phyloP scores from a whole-genome alignment of 2,797 vertebrate genomes.

The Diplodus sargus region DNA sequence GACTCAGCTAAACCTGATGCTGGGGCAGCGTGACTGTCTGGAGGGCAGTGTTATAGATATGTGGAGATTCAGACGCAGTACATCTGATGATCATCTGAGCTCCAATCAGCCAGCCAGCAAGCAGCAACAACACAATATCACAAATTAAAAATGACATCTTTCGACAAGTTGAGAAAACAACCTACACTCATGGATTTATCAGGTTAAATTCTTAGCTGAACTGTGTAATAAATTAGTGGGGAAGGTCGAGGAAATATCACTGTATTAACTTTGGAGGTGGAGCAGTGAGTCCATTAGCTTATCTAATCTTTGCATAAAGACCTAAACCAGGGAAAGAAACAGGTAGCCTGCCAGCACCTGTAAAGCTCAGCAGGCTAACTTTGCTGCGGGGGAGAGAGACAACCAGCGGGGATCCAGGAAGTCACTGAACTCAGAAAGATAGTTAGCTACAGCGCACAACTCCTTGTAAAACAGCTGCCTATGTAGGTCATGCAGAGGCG shows the following conservation, averaged over 20 bases:
- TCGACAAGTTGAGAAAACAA: neutral
- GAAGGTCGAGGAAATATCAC: neutral
- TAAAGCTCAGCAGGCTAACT: neutral
- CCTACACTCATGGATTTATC: neutral
- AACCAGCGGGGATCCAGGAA: neutral
- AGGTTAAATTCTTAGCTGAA: neutral
- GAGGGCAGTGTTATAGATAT: conserved; percentile 27
- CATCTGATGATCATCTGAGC: neutral
- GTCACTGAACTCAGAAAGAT: neutral
- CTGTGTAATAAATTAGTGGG: neutral
- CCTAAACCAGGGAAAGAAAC: neutral
- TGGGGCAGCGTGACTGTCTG: conserved; percentile 24
- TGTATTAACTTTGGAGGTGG: neutral
- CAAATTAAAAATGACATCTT: conserved; percentile 6
- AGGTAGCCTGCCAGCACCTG: neutral
- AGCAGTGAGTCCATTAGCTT: neutral
- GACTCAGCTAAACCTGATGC: conserved; percentile 58
- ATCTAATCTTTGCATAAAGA: conserved; percentile 10
- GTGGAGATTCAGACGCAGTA: conserved; percentile 1
- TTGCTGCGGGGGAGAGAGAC: neutral
- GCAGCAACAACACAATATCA: neutral
- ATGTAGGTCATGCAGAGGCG: neutral
- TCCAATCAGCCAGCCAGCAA: neutral
- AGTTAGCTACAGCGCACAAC: neutral
- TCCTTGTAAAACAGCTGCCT: neutral